Base-by-base conservation (phyloP, 2,113 vertebrate genomes). In the Micromys minutus region DNA sequence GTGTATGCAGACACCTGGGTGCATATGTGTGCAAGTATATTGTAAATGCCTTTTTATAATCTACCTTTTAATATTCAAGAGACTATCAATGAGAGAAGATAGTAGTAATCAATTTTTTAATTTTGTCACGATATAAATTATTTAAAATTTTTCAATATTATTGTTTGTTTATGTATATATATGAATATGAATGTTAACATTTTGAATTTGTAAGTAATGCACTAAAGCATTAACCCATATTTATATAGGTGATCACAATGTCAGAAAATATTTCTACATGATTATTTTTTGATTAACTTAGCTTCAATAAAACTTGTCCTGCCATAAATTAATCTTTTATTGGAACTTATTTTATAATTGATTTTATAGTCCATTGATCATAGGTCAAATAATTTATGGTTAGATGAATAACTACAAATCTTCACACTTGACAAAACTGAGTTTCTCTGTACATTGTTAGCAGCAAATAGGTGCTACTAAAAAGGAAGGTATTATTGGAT, bases 271-370 rank as follows among this genome's bases (percentile, higher is more conserved):
- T 86, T 92, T 98, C 52, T 77, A 71, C 2, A 94, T 65, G 80
- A 61, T 90, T 89, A 72, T 83, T 80, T 91, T 61, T 94, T 93
- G n/a, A 93, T 94, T 94, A 96, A 95, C 93, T 74, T 9, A 87
- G 88, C 93, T 95, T 96, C 75, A 87, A 52, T 90, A 63, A 88
- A 95, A 65, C 96, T 85, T 90, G 31, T 94, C 67, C 22, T 84
- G 47, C 50, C 74, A 96, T 96, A 74, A 94, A 93, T 97, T 95
- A 95, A 92, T 90, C 96, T 94, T 92, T 96, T 69, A 91, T 52
- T 93, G 69, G 34, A 75, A 94, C 83, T 89, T 71, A 97, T 95
- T 97, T 94, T 95, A 96, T 88, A 91, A 97, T 96, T 96, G 90
- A 95, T 84, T 95, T 85, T 67, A 88, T 57, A 94, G 74, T 89